Conservation (phyloP, 2,113 vertebrate species). For the Mus musculus region DNA sequence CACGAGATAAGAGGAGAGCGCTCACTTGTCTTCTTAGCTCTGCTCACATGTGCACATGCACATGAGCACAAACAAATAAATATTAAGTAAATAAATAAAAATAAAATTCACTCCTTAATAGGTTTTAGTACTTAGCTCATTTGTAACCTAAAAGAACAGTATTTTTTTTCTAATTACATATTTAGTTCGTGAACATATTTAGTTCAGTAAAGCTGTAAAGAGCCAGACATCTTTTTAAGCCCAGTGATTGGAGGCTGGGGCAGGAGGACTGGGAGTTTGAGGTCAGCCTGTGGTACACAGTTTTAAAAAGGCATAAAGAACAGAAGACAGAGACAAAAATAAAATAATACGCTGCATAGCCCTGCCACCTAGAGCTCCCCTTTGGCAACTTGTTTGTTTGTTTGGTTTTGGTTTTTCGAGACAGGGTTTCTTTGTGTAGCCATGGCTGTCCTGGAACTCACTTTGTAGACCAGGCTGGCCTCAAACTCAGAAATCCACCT, state of each 20-base stretch:
- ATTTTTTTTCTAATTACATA: neutral
- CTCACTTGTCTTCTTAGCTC: neutral
- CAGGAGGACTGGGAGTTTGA: neutral
- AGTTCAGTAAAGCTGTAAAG: neutral
- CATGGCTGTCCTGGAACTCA: too few relatives aligned
- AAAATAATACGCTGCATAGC: neutral
- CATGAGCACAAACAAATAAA: neutral
- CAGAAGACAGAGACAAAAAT: neutral
- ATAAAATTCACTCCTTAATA: neutral
- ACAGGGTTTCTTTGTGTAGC: too few relatives aligned
- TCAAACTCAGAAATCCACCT: too few relatives aligned
- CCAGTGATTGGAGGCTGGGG: neutral
- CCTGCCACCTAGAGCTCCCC: neutral
- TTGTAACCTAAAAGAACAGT: constrained; percentile 12
- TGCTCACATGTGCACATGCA: too few relatives aligned
- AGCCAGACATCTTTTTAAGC: neutral
- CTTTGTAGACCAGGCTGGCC: too few relatives aligned
- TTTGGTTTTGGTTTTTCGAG: too few relatives aligned
- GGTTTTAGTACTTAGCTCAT: constrained; percentile 8
- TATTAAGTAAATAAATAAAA: neutral
- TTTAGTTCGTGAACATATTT: neutral
- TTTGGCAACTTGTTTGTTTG: neutral
- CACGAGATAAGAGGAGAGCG: neutral
- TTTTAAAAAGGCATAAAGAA: neutral
- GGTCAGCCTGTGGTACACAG: neutral